Evolutionary conservation across 2,888 invertebrate genomes (phyloP).

Genomic region (Drosophila percnosoma): DNA sequence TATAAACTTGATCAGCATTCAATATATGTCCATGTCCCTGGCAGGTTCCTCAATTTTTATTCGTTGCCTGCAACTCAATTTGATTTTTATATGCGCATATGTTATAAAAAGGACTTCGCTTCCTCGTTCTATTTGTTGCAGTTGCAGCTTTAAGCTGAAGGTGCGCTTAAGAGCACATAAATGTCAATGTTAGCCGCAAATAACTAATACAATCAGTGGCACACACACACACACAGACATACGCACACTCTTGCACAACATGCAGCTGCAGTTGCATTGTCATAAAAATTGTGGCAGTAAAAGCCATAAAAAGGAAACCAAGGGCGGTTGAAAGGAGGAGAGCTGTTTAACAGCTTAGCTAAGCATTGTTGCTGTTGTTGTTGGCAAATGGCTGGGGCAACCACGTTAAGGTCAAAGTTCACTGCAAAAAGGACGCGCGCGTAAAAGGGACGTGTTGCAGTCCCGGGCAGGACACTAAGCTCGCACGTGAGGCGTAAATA

Average conservation of each 20-base stretch:
- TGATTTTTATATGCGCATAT: background rate
- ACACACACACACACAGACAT: slow-evolving; percentile 10
- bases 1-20: background rate
- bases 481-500: slow-evolving; percentile 51
- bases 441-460: slow-evolving; percentile 20
- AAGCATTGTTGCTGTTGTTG: slow-evolving; percentile 28
- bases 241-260: background rate
- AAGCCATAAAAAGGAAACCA: slow-evolving; percentile 33
- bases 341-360: slow-evolving; percentile 65
- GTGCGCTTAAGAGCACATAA: slow-evolving; percentile 60
- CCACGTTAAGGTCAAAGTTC: slow-evolving; percentile 69
- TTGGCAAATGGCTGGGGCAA: slow-evolving; percentile 15
- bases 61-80: slow-evolving; percentile 17
- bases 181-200: slow-evolving; percentile 67
- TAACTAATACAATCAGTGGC: slow-evolving; percentile 62
- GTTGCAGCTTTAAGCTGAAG: slow-evolving; percentile 12
- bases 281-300: slow-evolving; percentile 49
- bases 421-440: slow-evolving; percentile 23
- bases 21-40: background rate
- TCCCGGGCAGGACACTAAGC: slow-evolving; percentile 34
- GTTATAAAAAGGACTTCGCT: slow-evolving; percentile 2
- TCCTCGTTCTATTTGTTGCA: slow-evolving; percentile 8
- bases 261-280: slow-evolving; percentile 59
- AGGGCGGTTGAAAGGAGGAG: background rate
- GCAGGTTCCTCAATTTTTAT: background rate